Evolutionary conservation across 2,888 invertebrate species (phyloP), one percentile per base, ranked within the genome.

Genomic region (Hofmannophila pseudospretella): DNA sequence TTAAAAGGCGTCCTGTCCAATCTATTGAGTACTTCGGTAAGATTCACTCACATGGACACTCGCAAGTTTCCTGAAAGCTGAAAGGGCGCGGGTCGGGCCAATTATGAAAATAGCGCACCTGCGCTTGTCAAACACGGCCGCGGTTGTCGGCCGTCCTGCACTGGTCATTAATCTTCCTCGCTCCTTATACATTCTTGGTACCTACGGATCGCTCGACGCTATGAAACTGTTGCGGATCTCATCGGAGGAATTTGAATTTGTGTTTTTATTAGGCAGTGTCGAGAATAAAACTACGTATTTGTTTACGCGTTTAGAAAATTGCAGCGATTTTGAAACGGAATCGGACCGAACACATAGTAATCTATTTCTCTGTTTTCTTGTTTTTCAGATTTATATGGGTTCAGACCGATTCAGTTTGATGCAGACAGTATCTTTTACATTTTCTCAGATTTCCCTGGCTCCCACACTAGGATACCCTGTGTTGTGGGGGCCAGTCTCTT

Each of bases 101-200:
- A 85, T 85, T 85, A 86, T 84, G 85, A 85, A 86, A 85, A 81
- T 84, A 81, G 82, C 82, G 66, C 85, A 86, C 86, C 86, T 86
- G 86, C 75, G 77, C 82, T 75, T 80, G 82, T 82, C 86, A 81
- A 84, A 80, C 78, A 77, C 74, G 74, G 70, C 80, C 79, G 78
- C 78, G 74, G 71, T 73, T 80, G 80, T 78, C 77, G 69, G 71
- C 67, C 64, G 66, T 60, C 66, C 68, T 55, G 58, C 59, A 49
- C 54, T 49, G 48, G 62, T 70, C 85, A 86, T 85, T 85, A 85
- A 86, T 86, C 85, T 85, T 80, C 55, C 61, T 64, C 68, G 62
- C 71, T 79, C 74, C 78, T 82, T 80, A 73, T 76, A 74, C 71
- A 76, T 79, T 73, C 77, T 74, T 76, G 73, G 74, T 78, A 73